Conservation (phyloP, 1,140 invertebrate species). For the Bilobella aurantiaca region DNA sequence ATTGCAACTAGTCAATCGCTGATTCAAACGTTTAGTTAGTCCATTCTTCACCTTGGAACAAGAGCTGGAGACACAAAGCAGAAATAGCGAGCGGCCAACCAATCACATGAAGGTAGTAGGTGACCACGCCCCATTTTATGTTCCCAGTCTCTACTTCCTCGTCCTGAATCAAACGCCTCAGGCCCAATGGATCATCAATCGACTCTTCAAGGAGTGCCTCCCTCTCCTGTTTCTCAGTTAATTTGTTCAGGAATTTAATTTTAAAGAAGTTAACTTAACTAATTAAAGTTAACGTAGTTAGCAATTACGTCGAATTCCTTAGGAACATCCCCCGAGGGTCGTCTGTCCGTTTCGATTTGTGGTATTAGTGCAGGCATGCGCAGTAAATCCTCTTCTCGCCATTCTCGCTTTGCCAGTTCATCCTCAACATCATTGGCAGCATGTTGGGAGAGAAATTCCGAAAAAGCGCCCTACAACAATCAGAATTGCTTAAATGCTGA, state of each 20-base stretch:
- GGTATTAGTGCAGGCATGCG: background rate
- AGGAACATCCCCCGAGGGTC: background rate
- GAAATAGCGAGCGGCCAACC: background rate
- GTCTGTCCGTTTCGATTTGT: background rate
- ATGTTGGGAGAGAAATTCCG: conserved; percentile 19
- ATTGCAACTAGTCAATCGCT: no score
- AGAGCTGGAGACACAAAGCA: background rate
- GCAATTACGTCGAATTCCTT: background rate
- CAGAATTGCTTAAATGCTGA: no score
- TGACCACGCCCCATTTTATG: background rate
- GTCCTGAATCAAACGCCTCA: background rate
- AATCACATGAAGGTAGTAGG: background rate
- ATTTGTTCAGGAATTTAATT: background rate
- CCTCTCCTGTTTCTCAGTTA: background rate
- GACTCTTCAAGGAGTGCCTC: conserved; percentile 30
- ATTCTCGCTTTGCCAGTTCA: conserved; percentile 20
- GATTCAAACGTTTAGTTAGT: no score
- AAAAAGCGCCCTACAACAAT: conserved; percentile 37
- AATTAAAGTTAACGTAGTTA: background rate
- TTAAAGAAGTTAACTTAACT: background rate
- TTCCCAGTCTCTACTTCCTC: background rate
- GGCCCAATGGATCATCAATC: conserved; percentile 12
- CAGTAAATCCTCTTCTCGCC: background rate
- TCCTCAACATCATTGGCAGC: conserved; percentile 7
- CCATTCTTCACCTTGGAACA: conserved; percentile 4